Base-by-base conservation (phyloP, 2,888 invertebrate species). In the Apantesis nais region DNA sequence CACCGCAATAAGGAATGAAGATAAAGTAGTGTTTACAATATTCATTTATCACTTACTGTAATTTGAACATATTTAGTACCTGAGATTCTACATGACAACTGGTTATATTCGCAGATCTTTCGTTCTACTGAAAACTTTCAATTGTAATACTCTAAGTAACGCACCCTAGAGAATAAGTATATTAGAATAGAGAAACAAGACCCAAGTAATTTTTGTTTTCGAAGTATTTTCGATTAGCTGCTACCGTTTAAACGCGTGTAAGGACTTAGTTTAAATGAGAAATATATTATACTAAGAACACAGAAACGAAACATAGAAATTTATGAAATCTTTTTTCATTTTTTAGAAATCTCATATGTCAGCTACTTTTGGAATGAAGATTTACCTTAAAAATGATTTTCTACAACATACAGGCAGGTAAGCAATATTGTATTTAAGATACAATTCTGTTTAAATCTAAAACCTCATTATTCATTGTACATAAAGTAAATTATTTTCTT, bases 371-470 rank as follows among this genome's bases (percentile, higher is more conserved):
- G 98, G 97, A 62, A 98, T 99, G 97, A 97, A 99, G 48, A 96
- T 99, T 77, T 99, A 96, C 91, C 96, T 99, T 82, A 99, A 99
- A 93, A 99, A 99, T 89, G 99, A 99, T 90, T 99, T 98, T 88
- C 95, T 98, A 22, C 99, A 99, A 92, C 97, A 96, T 77, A 99
- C 99, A n/a, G 99, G 99, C 88, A 99, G 98, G 98, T 98, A 91
- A 48, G 19, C 60, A 16, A n/a, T 4, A 25, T 63, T 12, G 29
- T 44, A 22, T 19, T 29, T 37, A n/a, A 37, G 14, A 48, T 48
- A 22, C 2, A 5, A 52, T 14, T 8, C 12, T 0, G 12, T 25
- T n/a, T n/a, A n/a, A n/a, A n/a, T n/a, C n/a, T n/a, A n/a, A n/a
- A n/a, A 12, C 4, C 44, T 44, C 16, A 44, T 44, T 16, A 44